phyloP scores from a whole-genome alignment of 2,888 invertebrate species.

The Polietes domitor region DNA sequence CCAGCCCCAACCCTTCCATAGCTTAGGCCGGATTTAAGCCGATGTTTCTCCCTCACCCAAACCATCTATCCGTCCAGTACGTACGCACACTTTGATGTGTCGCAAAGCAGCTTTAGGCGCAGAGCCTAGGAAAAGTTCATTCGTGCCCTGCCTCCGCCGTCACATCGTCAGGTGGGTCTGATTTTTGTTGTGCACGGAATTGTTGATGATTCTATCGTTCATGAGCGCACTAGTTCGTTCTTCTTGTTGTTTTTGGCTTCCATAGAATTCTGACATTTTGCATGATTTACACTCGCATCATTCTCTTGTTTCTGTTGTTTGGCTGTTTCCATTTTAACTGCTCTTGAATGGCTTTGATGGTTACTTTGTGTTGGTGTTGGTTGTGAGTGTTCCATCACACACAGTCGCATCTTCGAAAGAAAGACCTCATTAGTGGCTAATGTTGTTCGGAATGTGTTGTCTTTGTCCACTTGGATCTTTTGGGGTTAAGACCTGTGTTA shows the following conservation, averaged over 20 bases:
- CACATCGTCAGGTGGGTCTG: conserved; percentile 61
- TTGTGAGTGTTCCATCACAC: not conserved
- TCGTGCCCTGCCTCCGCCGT: not conserved
- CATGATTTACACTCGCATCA: too few species aligned
- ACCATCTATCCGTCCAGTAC: not conserved
- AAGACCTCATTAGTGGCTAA: conserved; percentile 39
- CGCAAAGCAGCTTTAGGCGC: not conserved
- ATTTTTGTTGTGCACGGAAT: conserved; percentile 30
- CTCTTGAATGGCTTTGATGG: conserved; percentile 36
- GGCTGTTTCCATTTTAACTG: conserved; percentile 3
- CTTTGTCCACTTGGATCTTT: not conserved
- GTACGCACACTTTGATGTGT: not conserved
- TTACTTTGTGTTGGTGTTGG: conserved; percentile 28
- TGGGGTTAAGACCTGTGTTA: conserved; percentile 47
- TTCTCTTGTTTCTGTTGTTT: conserved; percentile 22
- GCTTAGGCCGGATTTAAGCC: not conserved
- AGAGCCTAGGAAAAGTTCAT: not conserved
- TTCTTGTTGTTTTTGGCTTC: conserved; percentile 37
- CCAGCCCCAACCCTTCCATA: too few species aligned
- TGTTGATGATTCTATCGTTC: not conserved
- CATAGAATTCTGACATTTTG: conserved; percentile 53
- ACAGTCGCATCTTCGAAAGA: conserved; percentile 7
- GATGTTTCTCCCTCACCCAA: not conserved
- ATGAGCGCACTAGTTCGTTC: conserved; percentile 39
- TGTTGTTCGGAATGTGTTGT: not conserved